Conservation (phyloP, 2,113 vertebrate genomes). For the Chinchilla lanigera region DNA sequence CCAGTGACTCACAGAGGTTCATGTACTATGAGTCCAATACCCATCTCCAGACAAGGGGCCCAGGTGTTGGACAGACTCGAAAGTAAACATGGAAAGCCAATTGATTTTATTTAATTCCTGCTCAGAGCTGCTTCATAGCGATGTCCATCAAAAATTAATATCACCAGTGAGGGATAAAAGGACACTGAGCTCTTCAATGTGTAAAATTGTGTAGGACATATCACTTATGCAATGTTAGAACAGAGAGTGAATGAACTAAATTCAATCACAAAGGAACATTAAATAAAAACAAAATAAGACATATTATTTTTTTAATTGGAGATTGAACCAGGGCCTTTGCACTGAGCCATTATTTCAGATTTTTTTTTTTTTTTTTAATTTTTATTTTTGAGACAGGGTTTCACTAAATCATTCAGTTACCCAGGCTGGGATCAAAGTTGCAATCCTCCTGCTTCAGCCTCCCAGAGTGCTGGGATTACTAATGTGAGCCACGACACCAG, state of each 20-base stretch:
- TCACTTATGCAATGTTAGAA: not conserved
- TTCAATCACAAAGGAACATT: not conserved
- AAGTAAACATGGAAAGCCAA: no score
- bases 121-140: no score
- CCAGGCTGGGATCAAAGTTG: not conserved
- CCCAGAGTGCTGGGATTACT: not conserved
- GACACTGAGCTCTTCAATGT: no score
- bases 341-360: not conserved
- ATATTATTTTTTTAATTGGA: not conserved
- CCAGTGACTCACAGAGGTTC: no score
- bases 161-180: not conserved
- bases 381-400: not conserved
- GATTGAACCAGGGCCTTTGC: not conserved
- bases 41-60: no score
- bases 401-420: not conserved
- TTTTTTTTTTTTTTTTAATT: not conserved
- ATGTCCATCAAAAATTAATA: not conserved
- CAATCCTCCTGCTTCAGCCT: not conserved
- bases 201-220: not conserved
- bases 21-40: no score
- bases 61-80: no score
- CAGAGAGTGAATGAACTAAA: conserved; percentile 22
- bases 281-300: not conserved
- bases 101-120: no score
- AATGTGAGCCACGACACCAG: not conserved